phyloP scores from a whole-genome alignment of 1,140 invertebrate species.

The Sesamia nonagrioides region DNA sequence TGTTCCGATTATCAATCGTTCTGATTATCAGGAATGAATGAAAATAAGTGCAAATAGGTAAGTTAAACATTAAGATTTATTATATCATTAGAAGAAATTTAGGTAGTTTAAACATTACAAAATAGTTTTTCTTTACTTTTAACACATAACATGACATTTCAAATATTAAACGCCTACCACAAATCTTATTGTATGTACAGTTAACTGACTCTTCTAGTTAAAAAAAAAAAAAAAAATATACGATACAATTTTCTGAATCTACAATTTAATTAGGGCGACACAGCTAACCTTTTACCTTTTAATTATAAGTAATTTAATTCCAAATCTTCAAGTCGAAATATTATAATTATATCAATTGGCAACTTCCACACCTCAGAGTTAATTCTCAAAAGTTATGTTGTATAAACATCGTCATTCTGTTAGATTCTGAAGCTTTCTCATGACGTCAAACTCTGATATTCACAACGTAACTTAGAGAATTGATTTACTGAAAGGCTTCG shows the following conservation, averaged over 20 bases:
- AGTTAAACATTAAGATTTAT: no score
- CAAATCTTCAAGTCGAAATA: not conserved
- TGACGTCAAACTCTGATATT: not conserved
- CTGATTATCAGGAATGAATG: no score
- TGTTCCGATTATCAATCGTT: no score
- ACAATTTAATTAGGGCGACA: not conserved
- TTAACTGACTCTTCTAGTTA: not conserved
- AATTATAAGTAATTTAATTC: not conserved
- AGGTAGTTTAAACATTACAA: no score
- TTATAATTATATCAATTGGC: not conserved
- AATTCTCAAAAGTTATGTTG: slow-evolving; percentile 10
- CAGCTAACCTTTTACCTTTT: not conserved
- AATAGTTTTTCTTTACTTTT: no score
- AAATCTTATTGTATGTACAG: not conserved
- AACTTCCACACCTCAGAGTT: not conserved
- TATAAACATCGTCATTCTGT: not conserved
- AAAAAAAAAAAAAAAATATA: not conserved
- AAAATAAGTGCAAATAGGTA: no score
- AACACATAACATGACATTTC: no score
- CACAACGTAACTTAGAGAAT: slow-evolving; percentile 19
- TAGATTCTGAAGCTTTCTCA: not conserved
- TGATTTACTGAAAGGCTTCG: not conserved
- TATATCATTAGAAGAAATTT: no score
- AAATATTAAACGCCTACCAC: slow-evolving; percentile 31
- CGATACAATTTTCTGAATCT: not conserved